phyloP scores from a whole-genome alignment of 30 jellyfish, hydroid and myxozoan species.

The Morbakka virulenta region DNA sequence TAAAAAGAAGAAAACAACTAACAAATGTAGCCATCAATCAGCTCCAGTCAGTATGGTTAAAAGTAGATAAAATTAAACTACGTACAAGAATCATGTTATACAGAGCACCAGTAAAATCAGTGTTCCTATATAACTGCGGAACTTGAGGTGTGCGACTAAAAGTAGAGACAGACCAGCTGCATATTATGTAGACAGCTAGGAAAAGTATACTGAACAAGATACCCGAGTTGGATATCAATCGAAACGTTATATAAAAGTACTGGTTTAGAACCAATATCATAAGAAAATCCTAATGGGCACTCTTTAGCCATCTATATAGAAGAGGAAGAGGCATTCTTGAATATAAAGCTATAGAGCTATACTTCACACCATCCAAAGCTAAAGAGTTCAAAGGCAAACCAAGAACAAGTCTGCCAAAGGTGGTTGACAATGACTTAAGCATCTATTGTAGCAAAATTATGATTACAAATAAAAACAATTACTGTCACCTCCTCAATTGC shows the following conservation, averaged over 20 bases:
- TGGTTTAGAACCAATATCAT: slow-evolving; percentile 38
- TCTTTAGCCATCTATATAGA: slow-evolving; percentile 43
- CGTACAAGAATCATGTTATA: slow-evolving; percentile 13
- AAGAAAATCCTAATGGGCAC: slow-evolving; percentile 20
- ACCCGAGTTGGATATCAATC: slow-evolving; percentile 18
- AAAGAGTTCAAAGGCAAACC: slow-evolving; percentile 8
- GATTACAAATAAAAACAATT: slow-evolving; percentile 21
- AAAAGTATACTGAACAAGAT: slow-evolving; percentile 20
- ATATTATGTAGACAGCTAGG: too few species aligned
- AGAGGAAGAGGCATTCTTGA: slow-evolving; percentile 11
- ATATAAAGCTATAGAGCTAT: slow-evolving; percentile 34
- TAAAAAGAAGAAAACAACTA: slow-evolving; percentile 8
- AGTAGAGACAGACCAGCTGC: too few species aligned
- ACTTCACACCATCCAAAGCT: slow-evolving; percentile 11
- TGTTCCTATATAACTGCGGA: slow-evolving; percentile 49
- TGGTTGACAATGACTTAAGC: slow-evolving; percentile 15
- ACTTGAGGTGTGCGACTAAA: slow-evolving; percentile 47
- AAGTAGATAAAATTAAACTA: slow-evolving; percentile 15
- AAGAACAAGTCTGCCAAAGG: slow-evolving; percentile 37
- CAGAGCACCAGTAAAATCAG: slow-evolving; percentile 26
- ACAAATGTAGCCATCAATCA: slow-evolving; percentile 21
- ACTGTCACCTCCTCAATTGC: slow-evolving; percentile 24
- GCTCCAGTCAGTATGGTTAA: not conserved
- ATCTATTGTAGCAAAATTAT: too few species aligned
- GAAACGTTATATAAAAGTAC: slow-evolving; percentile 28